Evolutionary conservation across 2,888 invertebrate genomes (phyloP).

Genomic region (Drosophila falleni): DNA sequence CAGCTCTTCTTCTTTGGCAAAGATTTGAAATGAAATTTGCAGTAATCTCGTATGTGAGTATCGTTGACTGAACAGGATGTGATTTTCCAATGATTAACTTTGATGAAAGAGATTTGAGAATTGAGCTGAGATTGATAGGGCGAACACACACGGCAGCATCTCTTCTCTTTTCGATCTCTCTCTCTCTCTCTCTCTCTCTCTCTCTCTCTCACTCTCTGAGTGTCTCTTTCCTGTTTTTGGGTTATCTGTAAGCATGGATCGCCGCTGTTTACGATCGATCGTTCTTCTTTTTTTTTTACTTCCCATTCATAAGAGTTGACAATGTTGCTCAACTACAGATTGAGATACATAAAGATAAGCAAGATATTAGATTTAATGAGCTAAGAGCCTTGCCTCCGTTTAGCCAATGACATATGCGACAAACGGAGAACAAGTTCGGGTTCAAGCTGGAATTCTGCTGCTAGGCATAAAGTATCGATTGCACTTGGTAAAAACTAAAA

Average conservation of each 20-base stretch:
- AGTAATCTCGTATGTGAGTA: conserved; percentile 61
- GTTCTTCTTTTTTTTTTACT: conserved; percentile 10
- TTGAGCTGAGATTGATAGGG: conserved; percentile 42
- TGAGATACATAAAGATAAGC: conserved; percentile 74
- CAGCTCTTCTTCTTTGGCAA: conserved; percentile 2
- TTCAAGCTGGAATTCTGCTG: conserved; percentile 5
- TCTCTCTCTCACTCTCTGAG: conserved; percentile 13
- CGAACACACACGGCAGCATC: conserved; percentile 39
- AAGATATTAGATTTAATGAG: conserved; percentile 77
- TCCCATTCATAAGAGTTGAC: conserved; percentile 75
- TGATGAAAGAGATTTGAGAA: conserved; percentile 68
- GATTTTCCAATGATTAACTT: conserved; percentile 84
- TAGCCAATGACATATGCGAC: conserved; percentile 50
- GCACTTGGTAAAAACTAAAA: conserved; percentile 65
- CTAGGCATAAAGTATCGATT: conserved; percentile 72
- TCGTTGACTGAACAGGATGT: conserved; percentile 77
- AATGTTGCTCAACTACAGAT: conserved; percentile 74
- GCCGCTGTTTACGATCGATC: conserved; percentile 52
- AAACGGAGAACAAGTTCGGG: conserved; percentile 17
- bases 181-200: conserved; percentile 16
- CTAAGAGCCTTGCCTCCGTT: conserved; percentile 57
- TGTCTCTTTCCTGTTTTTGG: conserved; percentile 18
- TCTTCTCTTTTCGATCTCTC: conserved; percentile 16
- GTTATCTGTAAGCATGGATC: conserved; percentile 74
- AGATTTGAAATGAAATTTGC: conserved; percentile 69